Conservation (phyloP, 2,888 invertebrate species). For the Apamea epomidion region DNA sequence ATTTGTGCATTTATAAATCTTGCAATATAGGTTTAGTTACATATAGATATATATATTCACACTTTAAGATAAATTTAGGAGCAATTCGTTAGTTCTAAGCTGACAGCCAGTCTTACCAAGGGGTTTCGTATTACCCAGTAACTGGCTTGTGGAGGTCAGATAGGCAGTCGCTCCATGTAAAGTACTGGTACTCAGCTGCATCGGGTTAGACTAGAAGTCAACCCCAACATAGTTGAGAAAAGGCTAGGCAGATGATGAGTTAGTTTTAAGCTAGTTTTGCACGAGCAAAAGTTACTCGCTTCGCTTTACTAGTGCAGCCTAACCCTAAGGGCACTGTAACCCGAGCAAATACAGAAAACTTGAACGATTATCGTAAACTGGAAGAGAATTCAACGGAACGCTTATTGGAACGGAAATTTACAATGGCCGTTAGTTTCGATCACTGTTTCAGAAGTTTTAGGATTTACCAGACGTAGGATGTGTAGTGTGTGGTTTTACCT, state of each 20-base stretch:
- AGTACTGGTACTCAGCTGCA: too few relatives aligned
- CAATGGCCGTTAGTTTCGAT: slow-evolving; percentile 64
- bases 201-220: too few relatives aligned
- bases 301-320: background rate
- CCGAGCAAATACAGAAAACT: slow-evolving; percentile 64
- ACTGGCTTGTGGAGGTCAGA: too few relatives aligned
- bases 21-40: background rate
- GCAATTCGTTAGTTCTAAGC: background rate
- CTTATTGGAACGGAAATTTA: slow-evolving; percentile 69
- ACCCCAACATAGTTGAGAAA: too few relatives aligned
- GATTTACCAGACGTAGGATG: slow-evolving; percentile 39
- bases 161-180: too few relatives aligned
- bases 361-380: slow-evolving; percentile 67
- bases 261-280: too few relatives aligned
- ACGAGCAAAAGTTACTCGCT: background rate
- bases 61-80: background rate
- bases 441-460: slow-evolving; percentile 64
- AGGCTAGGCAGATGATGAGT: too few relatives aligned
- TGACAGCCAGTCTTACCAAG: too few relatives aligned
- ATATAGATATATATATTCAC: background rate
- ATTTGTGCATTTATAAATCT: background rate
- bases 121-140: too few relatives aligned
- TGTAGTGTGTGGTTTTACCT: slow-evolving; percentile 39
- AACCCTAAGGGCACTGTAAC: slow-evolving; percentile 30
- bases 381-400: slow-evolving; percentile 61